Evolutionary conservation across 2,888 invertebrate genomes (phyloP), one percentile per base, ranked within the genome.

Genomic region (Metellina segmentata): DNA sequence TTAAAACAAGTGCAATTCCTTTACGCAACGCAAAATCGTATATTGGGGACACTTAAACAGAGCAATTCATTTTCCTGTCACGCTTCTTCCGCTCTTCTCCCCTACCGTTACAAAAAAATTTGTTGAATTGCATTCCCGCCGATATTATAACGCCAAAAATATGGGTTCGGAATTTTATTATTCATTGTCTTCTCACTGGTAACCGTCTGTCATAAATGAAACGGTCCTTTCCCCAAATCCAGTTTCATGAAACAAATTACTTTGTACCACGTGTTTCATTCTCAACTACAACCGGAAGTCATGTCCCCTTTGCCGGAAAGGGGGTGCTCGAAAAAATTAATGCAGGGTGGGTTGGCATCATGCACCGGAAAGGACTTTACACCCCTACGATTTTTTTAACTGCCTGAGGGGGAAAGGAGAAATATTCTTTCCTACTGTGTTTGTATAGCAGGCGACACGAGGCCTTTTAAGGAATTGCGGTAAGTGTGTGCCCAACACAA

Each of bases 221-320:
- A 11, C 11, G 5, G 16, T 61, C 16, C 61, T 61, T 61, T 61
- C 61, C 61, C 61, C 11, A 34, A 34, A 34, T 34, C 34, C 61
- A 61, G 11, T 16, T 61, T 16, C 61, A 61, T 16, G 9, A 61
- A 61, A 61, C 9, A 61, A 61, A 61, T 61, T 61, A 61, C 61
- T 16, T 16, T 9, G 16, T 16, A 61, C 61, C 61, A 61, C 61
- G 61, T 61, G 61, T 61, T 16, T 61, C 61, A 11, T 16, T 16
- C 5, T 5, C 61, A 16, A 61, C 61, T 61, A 61, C 61, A 61
- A 79, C 79, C 79, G 79, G 79, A 79, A 79, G 79, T 61, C 16
- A 1, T 16, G 6, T 53, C 34, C 79, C 61, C 6, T 79, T 34
- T 61, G 34, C 79, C 79, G 79, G 79, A 79, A 79, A 61, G 61